These are phyloP conservation scores for Phataginus tricuspis DNA, from an alignment of 2,797 vertebrate genomes.

Conservation along the genomic window DNA sequence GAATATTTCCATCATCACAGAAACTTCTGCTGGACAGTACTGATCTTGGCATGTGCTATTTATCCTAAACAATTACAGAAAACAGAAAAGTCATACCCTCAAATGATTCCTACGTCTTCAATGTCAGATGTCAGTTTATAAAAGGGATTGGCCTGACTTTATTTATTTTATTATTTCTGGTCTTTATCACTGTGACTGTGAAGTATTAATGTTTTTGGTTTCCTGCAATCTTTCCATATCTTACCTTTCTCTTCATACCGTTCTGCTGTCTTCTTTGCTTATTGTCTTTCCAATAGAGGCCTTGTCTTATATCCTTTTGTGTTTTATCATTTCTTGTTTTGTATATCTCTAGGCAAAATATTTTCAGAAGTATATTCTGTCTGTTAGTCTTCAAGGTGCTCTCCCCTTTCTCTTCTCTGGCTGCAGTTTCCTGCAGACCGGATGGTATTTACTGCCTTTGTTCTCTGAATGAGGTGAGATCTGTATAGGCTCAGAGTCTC, in stretches of 20 bases:
- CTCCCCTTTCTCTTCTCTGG: background rate
- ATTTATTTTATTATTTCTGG: background rate
- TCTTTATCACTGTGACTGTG: background rate
- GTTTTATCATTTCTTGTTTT: background rate
- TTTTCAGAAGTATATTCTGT: background rate
- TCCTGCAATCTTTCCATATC: background rate
- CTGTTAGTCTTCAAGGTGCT: background rate
- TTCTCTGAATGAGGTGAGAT: background rate
- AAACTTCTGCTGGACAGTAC: background rate
- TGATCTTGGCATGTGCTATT: background rate
- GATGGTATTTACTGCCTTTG: background rate
- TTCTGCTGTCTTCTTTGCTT: background rate
- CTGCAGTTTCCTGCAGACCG: background rate
- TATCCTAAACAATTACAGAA: background rate
- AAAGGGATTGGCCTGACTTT: background rate
- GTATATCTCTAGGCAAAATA: background rate
- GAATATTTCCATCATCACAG: background rate
- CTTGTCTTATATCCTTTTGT: background rate
- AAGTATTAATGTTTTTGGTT: background rate
- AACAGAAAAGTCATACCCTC: background rate
- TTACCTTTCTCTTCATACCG: background rate
- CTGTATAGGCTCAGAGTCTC: background rate
- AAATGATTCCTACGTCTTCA: conserved; percentile 2
- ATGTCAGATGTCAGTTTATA: background rate
- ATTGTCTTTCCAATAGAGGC: background rate